These are phyloP conservation scores for Oligia fasciuncula DNA, from an alignment of 2,888 invertebrate species.

Conservation along the genomic window DNA sequence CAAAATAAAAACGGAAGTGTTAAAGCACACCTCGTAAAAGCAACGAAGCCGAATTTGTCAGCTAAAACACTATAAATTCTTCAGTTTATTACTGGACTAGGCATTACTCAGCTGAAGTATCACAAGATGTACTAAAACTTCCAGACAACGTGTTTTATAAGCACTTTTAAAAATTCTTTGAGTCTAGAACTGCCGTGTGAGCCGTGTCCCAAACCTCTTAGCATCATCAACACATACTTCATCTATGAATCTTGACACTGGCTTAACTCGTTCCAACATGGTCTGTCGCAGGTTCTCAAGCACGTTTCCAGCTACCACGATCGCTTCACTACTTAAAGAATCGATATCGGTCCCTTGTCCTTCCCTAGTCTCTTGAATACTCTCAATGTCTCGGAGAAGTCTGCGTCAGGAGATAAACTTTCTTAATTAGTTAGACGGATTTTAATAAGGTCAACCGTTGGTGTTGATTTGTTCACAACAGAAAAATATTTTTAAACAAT, in stretches of 20 bases:
- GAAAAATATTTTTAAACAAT: slow-evolving; percentile 41
- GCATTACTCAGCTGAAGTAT: slow-evolving; percentile 34
- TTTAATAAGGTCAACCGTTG: slow-evolving; percentile 60
- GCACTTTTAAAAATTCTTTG: slow-evolving; percentile 28
- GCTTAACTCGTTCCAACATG: slow-evolving; percentile 67
- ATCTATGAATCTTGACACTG: slow-evolving; percentile 63
- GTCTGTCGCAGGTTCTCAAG: slow-evolving; percentile 68
- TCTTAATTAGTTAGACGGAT: slow-evolving; percentile 52
- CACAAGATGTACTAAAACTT: slow-evolving; percentile 26
- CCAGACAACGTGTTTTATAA: slow-evolving; percentile 13
- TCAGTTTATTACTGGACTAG: slow-evolving; percentile 51
- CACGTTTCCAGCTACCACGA: slow-evolving; percentile 74
- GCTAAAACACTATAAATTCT: slow-evolving; percentile 43
- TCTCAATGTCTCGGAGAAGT: slow-evolving; percentile 61
- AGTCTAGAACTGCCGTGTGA: slow-evolving; percentile 3
- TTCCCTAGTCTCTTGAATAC: slow-evolving; percentile 61
- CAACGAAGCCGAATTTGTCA: slow-evolving; percentile 41
- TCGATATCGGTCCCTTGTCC: slow-evolving; percentile 65
- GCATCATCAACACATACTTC: slow-evolving; percentile 53
- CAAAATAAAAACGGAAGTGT: slow-evolving; percentile 28
- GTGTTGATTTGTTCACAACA: slow-evolving; percentile 46
- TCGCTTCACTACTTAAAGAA: slow-evolving; percentile 62
- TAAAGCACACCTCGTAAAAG: slow-evolving; percentile 40
- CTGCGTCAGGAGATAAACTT: slow-evolving; percentile 65
- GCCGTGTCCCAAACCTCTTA: slow-evolving; percentile 30